Conservation (phyloP, 2,113 vertebrate species). For the Pelodiscus sinensis region DNA sequence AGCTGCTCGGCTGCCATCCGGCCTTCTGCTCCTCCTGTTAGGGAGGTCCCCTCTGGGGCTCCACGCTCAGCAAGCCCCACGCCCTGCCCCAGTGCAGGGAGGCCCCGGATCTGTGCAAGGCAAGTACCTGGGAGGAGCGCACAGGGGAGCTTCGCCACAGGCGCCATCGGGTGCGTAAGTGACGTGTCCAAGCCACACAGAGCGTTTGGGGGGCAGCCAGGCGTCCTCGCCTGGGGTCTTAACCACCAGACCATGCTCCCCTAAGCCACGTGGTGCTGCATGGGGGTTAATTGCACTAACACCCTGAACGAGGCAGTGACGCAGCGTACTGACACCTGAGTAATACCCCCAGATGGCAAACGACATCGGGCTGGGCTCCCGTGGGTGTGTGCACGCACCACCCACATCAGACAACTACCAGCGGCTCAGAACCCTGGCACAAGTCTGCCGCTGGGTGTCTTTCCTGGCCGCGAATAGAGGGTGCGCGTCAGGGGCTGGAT, state of each 20-base stretch:
- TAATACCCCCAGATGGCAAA: too few relatives aligned
- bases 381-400: not conserved
- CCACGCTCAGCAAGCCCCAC: not conserved
- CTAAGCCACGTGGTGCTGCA: not conserved
- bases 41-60: not conserved
- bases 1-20: conserved; percentile 31
- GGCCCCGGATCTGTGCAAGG: not conserved
- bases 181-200: not conserved
- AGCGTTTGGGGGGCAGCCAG: not conserved
- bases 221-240: not conserved
- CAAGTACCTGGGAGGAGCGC: too few relatives aligned
- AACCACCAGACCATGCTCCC: not conserved
- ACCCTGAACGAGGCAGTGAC: not conserved
- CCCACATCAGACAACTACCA: not conserved
- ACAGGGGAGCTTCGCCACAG: not conserved
- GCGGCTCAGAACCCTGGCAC: too few relatives aligned
- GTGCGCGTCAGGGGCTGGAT: not conserved
- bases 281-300: not conserved
- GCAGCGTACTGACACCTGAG: not conserved
- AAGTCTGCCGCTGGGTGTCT: not conserved
- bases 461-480: not conserved
- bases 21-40: conserved; percentile 58
- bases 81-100: not conserved
- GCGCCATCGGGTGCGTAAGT: not conserved
- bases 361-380: too few relatives aligned